phyloP scores from a whole-genome alignment of 2,113 vertebrate species.

The Sula dactylatra region DNA sequence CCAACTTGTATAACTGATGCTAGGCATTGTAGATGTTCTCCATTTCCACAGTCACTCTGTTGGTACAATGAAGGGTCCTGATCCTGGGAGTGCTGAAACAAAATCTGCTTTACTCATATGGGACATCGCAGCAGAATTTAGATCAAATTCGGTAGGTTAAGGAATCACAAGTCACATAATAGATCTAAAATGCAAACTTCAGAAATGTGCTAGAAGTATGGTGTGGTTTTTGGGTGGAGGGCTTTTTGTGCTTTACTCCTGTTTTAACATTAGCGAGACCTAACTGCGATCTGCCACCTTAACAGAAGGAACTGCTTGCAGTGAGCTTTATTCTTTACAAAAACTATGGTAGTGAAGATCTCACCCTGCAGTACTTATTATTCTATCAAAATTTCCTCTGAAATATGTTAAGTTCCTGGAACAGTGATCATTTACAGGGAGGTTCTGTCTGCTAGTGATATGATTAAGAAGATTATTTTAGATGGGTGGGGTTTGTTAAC shows the following conservation, averaged over 20 bases:
- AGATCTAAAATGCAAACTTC: background rate
- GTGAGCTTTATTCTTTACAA: background rate
- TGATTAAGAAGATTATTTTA: background rate
- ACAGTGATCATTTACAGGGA: background rate
- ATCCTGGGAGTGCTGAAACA: background rate
- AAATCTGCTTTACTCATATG: background rate
- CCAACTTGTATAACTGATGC: background rate
- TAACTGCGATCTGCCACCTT: background rate
- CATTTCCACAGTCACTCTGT: background rate
- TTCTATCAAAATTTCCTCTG: background rate
- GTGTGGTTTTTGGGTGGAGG: background rate
- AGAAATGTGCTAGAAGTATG: background rate
- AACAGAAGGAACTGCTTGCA: background rate
- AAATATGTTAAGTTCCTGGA: background rate
- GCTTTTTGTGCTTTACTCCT: background rate
- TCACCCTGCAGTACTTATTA: background rate
- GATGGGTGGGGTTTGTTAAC: background rate
- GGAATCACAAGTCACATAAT: background rate
- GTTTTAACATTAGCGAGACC: background rate
- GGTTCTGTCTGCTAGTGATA: background rate
- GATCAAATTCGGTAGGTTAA: background rate
- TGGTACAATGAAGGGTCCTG: background rate
- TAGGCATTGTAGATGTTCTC: background rate
- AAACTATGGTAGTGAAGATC: background rate
- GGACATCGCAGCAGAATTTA: background rate